phyloP scores from a whole-genome alignment of 2,113 vertebrate species.

The Ceratotherium simum region DNA sequence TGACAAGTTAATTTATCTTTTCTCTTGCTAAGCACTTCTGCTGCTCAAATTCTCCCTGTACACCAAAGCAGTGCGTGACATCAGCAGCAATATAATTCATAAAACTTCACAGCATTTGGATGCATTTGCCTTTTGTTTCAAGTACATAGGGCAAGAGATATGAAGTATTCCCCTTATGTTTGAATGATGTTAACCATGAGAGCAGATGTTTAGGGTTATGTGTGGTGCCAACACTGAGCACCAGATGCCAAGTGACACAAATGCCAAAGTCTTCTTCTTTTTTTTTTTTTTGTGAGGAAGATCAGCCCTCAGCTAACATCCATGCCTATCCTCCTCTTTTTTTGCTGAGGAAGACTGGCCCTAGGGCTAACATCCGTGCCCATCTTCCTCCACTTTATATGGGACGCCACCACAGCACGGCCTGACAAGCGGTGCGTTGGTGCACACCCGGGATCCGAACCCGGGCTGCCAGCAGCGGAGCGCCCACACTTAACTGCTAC shows the following conservation, averaged over 20 bases:
- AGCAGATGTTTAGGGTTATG: background rate
- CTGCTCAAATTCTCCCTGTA: conserved; percentile 6
- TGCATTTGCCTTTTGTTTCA: conserved; percentile 39
- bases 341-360: too few relatives aligned
- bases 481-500: too few relatives aligned
- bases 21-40: conserved; percentile 55
- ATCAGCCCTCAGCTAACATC: too few relatives aligned
- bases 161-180: background rate
- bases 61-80: conserved; percentile 10
- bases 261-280: background rate
- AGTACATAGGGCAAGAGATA: background rate
- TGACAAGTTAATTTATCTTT: conserved; percentile 55
- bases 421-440: too few relatives aligned
- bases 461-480: too few relatives aligned
- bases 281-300: too few relatives aligned
- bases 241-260: background rate
- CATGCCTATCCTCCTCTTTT: too few relatives aligned
- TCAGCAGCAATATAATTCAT: background rate
- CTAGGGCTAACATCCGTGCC: too few relatives aligned
- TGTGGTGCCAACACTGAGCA: background rate
- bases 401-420: too few relatives aligned
- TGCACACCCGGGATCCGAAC: too few relatives aligned
- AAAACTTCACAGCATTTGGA: background rate
- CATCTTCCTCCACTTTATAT: too few relatives aligned
- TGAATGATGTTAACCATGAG: background rate